Evolutionary conservation across 2,888 invertebrate species (phyloP), one percentile per base, ranked within the genome.

Genomic region (Capitulum mitella): DNA sequence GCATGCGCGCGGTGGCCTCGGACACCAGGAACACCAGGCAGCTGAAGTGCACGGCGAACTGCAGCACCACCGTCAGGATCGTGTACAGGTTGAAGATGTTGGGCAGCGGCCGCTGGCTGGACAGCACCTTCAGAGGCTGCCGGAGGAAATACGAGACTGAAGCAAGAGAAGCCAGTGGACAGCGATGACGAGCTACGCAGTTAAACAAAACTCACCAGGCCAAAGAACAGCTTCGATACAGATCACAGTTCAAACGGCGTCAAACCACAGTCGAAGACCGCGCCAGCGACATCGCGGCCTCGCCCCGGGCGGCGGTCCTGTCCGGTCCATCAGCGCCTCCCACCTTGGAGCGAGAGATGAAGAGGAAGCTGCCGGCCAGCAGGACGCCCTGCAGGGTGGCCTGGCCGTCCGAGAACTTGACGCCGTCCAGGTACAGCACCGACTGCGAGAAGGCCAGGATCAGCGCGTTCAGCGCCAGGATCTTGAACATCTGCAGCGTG

Each of bases 401-500:
- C 87, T 99, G 99, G 37, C 93, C 92, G 86, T 99, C 98, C 84
- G 97, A 95, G 85, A 98, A 94, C 87, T 97, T 99, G 82, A 99
- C 94, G 26, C 98, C 98, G 85, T 98, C 98, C 82, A 99, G 90
- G 85, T 99, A 99, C 37, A 99, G 89, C 43, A 99, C 98, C 5
- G 98, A 98, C 87, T 99, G 98, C 84, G 97, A 96, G 88, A 99
- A 99, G 0, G 99, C 99, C 82, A 98, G 89, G 82, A 99, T 95
- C 5, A 99, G 89, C 0, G 99, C 99, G 86, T 99, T 99, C 79
- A 99, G 87, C 0, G 99, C 99, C 79, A 99, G 88, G 83, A 99
- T 99, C 89, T 99, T 99, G 88, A 99, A 99, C 99, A 99, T 99
- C 87, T 99, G 99, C 80, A 99, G 88, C 0, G 99, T 99, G 0